Base-by-base conservation (phyloP, 2,888 invertebrate species). In the Plemyria rubiginata region DNA sequence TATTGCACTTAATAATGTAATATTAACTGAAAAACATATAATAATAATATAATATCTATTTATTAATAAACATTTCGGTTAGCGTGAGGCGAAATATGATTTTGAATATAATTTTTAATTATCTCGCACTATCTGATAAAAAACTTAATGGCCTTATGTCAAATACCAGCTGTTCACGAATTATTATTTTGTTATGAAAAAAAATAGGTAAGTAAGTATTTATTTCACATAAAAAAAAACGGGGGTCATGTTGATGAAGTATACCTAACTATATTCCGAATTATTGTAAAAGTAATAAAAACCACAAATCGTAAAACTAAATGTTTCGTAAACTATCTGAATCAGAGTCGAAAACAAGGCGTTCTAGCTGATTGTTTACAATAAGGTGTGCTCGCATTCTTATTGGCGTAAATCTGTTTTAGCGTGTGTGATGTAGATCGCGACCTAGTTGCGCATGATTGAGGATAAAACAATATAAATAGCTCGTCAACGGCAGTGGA, bases 381-480 rank as follows among this genome's bases (percentile, higher is more conserved):
- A 75, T 68, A 73, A 75, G 77, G 77, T 80, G 77, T 77, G 76
- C 72, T 77, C 72, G 77, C 74, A 70, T 74, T 77, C 63, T 72
- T 76, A 73, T 71, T 72, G 70, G 80, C 79, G 77, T 80, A 76
- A 81, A 83, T 84, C 81, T 82, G 79, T 82, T 84, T 80, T 80
- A 83, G 83, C 81, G 81, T 81, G 81, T 82, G 84, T 85, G 84
- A 90, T 89, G 86, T 89, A 82, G 89, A 88, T 84, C 87, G 87
- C 88, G 91, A 89, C 91, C 92, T 82, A 92, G 86, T 90, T 92
- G 87, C 82, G 85, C 85, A 87, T 88, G 90, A 88, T 90, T 89
- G 90, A 91, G 92, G 90, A 90, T 90, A 90, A 90, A 91, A 91
- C 90, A 90, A 90, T 92, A 92, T 90, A 90, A 92, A 92, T 92